Evolutionary conservation across 2,888 invertebrate species (phyloP).

Genomic region (Molorchus minor): DNA sequence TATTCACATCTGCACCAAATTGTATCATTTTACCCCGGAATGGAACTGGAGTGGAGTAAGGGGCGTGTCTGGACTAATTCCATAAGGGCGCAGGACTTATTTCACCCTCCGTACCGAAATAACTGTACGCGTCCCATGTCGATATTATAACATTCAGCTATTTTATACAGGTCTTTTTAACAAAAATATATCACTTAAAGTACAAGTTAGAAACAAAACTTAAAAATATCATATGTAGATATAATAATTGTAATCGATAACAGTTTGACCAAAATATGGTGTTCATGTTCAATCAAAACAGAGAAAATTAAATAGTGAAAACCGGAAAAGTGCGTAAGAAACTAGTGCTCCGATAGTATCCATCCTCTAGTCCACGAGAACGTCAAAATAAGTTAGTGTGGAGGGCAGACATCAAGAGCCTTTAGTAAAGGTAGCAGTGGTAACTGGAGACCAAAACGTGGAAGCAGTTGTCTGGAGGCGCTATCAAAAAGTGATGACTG

Average conservation of each 20-base stretch:
- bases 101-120: constrained; percentile 43
- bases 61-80: constrained; percentile 41
- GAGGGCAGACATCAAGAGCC: constrained; percentile 60
- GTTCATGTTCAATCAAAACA: constrained; percentile 40
- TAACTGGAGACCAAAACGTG: constrained; percentile 62
- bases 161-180: constrained; percentile 40
- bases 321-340: constrained; percentile 21
- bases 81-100: constrained; percentile 44
- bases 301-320: constrained; percentile 32
- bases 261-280: constrained; percentile 46
- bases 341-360: constrained; percentile 25
- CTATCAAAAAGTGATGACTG: constrained; percentile 76
- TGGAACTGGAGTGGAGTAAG: constrained; percentile 20
- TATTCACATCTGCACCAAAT: constrained; percentile 23
- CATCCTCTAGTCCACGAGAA: constrained; percentile 33
- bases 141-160: constrained; percentile 39
- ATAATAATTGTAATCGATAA: constrained; percentile 12
- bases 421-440: constrained; percentile 63
- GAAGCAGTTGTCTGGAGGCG: constrained; percentile 65
- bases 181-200: constrained; percentile 49
- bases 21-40: constrained; percentile 20
- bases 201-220: constrained; percentile 47
- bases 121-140: constrained; percentile 43
- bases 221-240: constrained; percentile 39
- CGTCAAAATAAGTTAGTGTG: constrained; percentile 54